These are phyloP conservation scores for Pterocles burchelli DNA, from an alignment of 2,113 vertebrate species.

Conservation along the genomic window DNA sequence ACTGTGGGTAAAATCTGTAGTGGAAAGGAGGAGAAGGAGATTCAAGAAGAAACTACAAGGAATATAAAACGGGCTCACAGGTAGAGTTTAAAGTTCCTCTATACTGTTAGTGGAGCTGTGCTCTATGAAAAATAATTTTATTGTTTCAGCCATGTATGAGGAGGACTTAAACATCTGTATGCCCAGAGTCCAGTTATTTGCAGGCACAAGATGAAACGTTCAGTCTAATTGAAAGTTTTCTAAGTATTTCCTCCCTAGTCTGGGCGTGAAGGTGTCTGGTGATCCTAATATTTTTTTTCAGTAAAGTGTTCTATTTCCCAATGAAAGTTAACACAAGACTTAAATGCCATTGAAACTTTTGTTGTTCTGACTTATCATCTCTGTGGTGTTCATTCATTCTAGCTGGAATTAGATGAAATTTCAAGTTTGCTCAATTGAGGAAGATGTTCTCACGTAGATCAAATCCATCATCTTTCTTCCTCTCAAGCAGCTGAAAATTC, in stretches of 20 bases:
- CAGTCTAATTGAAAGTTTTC: neutral
- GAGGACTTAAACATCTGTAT: neutral
- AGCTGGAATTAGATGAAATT: neutral
- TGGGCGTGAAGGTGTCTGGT: neutral
- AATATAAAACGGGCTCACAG: neutral
- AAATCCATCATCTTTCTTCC: constrained; percentile 10
- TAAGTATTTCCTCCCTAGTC: neutral
- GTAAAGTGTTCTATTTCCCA: neutral
- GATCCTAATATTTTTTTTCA: neutral
- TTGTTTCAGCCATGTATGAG: neutral
- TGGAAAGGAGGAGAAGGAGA: neutral
- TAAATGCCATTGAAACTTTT: neutral
- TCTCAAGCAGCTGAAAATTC: constrained; percentile 43
- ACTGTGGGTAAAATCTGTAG: neutral
- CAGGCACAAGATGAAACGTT: neutral
- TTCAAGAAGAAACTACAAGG: neutral
- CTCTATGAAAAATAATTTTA: neutral
- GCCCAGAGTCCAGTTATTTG: neutral
- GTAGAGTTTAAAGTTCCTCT: neutral
- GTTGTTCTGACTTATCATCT: neutral
- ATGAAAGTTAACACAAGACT: neutral
- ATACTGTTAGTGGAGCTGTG: neutral
- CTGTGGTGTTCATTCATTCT: neutral
- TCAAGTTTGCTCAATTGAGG: constrained; percentile 3
- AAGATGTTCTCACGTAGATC: constrained; percentile 14